These are phyloP conservation scores for Ptyas mucosa DNA, from an alignment of 2,113 vertebrate species.

Conservation along the genomic window DNA sequence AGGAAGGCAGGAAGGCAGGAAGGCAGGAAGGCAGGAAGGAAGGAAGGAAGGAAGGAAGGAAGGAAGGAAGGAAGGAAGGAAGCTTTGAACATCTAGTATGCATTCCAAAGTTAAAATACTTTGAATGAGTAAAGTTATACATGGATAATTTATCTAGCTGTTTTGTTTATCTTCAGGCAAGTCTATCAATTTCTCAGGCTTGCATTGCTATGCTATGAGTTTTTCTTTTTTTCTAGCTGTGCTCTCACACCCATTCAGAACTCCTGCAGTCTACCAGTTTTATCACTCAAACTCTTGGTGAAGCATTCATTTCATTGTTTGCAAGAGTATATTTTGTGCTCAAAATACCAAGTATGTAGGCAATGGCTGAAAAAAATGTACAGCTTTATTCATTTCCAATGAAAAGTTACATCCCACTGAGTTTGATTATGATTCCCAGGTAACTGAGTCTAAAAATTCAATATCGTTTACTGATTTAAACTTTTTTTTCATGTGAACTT, in stretches of 20 bases:
- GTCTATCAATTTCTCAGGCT: not conserved
- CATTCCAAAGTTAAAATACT: not conserved
- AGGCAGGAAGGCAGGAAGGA: not conserved
- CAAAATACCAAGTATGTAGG: not conserved
- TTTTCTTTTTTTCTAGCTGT: slow-evolving; percentile 3
- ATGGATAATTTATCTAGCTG: slow-evolving; percentile 1
- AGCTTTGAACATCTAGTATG: slow-evolving; percentile 1
- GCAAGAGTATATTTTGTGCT: not conserved
- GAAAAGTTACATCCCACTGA: not conserved
- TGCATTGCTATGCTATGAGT: not conserved
- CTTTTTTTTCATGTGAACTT: not conserved
- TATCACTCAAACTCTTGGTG: not conserved
- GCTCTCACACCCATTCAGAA: not conserved
- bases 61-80: not conserved
- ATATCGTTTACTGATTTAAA: not conserved
- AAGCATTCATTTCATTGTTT: not conserved
- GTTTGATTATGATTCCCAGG: not conserved
- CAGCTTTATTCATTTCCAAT: not conserved
- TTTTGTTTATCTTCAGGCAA: not conserved
- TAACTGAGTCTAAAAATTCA: not conserved
- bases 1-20: not conserved
- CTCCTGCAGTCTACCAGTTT: not conserved
- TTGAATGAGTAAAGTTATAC: not conserved
- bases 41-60: not conserved
- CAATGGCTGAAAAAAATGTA: not conserved